Evolutionary conservation across 2,113 vertebrate genomes (phyloP), one percentile per base, ranked within the genome.

Genomic region (Chinchilla lanigera): DNA sequence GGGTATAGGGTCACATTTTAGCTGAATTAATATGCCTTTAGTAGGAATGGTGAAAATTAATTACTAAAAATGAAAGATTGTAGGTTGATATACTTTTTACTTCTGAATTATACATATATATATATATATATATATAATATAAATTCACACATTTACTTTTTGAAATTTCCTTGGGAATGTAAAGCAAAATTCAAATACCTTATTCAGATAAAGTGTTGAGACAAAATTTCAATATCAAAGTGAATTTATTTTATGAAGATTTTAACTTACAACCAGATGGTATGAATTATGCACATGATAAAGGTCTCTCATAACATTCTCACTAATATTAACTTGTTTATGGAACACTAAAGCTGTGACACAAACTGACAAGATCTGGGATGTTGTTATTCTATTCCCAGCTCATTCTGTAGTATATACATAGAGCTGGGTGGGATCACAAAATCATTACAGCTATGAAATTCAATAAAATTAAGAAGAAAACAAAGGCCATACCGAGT

Each of bases 261-360:
- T 86, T 80, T 84, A 85, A 92, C 73, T 85, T 95, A 54, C 14
- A 82, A 93, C 75, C 80, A 98, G 97, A 97, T 96, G 95, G 89
- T 38, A 38, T 6, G 30, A 75, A 86, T 97, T 95, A 92, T 82
- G 84, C 58, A 28, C 35, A 33, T 90, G 84, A 95, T 93, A 93
- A 96, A 94, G 96, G 75, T 85, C 84, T 98, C 78, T 96, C 56
- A 47, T 87, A 97, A 93, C 71, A 93, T 65, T 83, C 82, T 93
- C 91, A 91, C 60, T 84, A 80, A 86, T 91, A 94, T 94, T 71
- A 85, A 10, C 84, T 95, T 94, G 90, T 96, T 97, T 95, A 89
- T 87, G 41, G 80, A 90, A 83, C 82, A 65, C 12, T 30, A 38
- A 86, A 88, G 24, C 94, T 95, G 92, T 19, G 67, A 91, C 75